These are phyloP conservation scores for Aptenodytes patagonicus DNA, from an alignment of 2,113 vertebrate species.

Conservation along the genomic window DNA sequence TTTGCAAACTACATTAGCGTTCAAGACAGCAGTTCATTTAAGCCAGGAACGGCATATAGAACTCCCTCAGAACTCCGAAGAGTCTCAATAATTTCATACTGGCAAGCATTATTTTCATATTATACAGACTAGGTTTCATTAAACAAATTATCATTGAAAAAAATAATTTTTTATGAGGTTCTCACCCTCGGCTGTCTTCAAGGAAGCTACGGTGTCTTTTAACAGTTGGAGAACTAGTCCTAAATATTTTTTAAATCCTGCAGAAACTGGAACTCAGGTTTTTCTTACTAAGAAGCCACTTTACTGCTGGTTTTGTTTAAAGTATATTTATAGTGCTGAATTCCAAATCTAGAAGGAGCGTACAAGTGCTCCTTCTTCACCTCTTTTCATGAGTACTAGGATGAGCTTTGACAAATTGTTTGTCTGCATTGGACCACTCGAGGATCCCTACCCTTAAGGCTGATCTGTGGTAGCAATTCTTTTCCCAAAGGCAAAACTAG, in stretches of 20 bases:
- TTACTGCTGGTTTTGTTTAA: not conserved
- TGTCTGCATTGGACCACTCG: accelerated
- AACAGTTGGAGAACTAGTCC: not conserved
- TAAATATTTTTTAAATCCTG: not conserved
- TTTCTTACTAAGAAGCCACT: not conserved
- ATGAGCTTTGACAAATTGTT: not conserved
- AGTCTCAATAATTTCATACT: not conserved
- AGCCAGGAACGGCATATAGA: not conserved
- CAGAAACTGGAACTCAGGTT: not conserved
- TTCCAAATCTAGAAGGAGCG: not conserved
- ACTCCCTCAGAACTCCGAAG: not conserved
- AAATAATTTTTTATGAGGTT: not conserved
- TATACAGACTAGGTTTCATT: not conserved
- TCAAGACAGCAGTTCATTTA: not conserved
- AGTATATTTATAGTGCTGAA: not conserved
- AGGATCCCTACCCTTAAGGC: not conserved
- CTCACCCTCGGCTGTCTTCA: not conserved
- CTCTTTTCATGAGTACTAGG: not conserved
- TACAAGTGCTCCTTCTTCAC: not conserved
- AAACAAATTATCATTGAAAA: not conserved
- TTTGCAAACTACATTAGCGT: not conserved
- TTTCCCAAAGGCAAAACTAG: not conserved
- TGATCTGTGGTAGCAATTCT: not conserved
- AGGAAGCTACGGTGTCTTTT: not conserved
- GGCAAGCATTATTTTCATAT: not conserved